phyloP scores from a whole-genome alignment of 1,140 invertebrate genomes.

The Polyergus mexicanus region DNA sequence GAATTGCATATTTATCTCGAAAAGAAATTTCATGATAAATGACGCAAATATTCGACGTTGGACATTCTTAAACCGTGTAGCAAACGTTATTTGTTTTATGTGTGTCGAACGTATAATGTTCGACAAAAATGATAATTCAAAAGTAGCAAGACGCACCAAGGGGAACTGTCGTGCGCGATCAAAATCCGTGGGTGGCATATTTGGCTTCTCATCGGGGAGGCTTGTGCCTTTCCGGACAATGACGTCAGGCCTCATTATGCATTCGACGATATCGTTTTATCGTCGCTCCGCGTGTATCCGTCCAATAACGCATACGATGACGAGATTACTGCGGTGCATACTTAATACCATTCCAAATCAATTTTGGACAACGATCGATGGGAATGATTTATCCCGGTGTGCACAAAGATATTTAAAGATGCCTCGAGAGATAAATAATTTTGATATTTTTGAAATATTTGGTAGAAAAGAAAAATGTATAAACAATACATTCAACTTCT shows the following conservation, averaged over 20 bases:
- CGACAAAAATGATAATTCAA: constrained; percentile 41
- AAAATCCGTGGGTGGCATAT: constrained; percentile 52
- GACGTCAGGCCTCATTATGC: constrained; percentile 54
- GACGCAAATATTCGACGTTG: background rate
- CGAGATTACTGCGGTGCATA: background rate
- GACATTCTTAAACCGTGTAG: background rate
- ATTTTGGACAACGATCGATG: background rate
- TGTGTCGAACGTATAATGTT: background rate
- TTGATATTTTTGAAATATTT: background rate
- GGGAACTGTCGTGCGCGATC: constrained; percentile 31
- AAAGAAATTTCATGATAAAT: constrained; percentile 13
- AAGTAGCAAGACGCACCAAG: constrained; percentile 7
- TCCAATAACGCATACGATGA: constrained; percentile 32
- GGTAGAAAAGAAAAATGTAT: background rate
- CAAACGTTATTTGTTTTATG: constrained; percentile 14
- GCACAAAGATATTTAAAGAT: background rate
- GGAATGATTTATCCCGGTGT: background rate
- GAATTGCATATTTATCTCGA: background rate
- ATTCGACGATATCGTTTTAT: constrained; percentile 55
- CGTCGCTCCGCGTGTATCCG: constrained; percentile 40
- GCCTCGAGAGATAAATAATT: background rate
- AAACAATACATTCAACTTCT: background rate
- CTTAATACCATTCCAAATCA: constrained; percentile 7
- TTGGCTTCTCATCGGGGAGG: constrained; percentile 40
- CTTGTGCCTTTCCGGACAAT: constrained; percentile 40